Conservation (phyloP, 2,888 invertebrate species). For the Callinectes sapidus region DNA sequence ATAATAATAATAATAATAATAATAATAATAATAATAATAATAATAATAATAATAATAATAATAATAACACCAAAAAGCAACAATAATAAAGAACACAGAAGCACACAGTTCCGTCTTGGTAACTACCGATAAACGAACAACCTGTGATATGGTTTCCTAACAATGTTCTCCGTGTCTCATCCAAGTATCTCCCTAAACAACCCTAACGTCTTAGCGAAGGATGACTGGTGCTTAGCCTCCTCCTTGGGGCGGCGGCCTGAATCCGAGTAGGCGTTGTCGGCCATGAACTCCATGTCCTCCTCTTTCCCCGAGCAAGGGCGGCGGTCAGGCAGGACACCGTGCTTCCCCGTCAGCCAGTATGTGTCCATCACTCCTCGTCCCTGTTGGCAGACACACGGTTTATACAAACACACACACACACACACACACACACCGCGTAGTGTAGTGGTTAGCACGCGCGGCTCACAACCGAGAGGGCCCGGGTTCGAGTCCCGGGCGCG, state of each 20-base stretch:
- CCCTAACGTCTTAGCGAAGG: conserved; percentile 50
- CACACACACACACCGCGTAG: background rate
- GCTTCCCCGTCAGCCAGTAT: conserved; percentile 70
- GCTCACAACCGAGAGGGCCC: no score
- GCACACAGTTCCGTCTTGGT: background rate
- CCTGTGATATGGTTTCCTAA: background rate
- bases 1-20: no score
- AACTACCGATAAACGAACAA: background rate
- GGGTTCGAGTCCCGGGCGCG: no score
- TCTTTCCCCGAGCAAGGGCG: conserved; percentile 59
- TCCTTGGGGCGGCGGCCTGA: conserved; percentile 32
- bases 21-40: no score
- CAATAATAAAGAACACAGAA: no score
- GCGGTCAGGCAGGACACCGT: conserved; percentile 65
- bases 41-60: no score
- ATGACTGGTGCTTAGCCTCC: conserved; percentile 34
- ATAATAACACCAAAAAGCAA: no score
- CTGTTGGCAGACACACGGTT: conserved; percentile 76
- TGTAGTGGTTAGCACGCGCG: no score
- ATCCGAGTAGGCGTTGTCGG: conserved; percentile 62
- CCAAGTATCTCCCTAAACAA: conserved; percentile 53
- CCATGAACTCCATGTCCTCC: conserved; percentile 68
- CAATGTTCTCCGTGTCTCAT: conserved; percentile 3
- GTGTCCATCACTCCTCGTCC: conserved; percentile 84
- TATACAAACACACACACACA: background rate